A percentile compares a stretch with the other conserved stretches of the same genome.
These are phyloP conservation scores for Oxycera nigricornis DNA, from an alignment of 2,888 invertebrate genomes.

Conservation along the genomic window DNA sequence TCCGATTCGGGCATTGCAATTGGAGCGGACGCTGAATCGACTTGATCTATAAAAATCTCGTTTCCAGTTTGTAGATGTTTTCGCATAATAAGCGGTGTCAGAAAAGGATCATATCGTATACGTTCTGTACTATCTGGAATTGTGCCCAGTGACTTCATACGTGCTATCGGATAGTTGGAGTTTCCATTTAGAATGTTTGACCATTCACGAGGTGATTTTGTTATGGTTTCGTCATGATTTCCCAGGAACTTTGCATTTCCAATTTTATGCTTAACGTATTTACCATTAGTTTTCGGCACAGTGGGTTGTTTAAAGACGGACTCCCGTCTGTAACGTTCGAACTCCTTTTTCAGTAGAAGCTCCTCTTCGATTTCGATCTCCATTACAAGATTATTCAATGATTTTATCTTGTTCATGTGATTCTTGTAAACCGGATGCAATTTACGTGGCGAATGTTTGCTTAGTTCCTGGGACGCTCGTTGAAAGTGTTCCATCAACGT, in stretches of 20 bases:
- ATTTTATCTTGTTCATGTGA: slow-evolving; percentile 59
- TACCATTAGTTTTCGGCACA: slow-evolving; percentile 50
- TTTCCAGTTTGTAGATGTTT: slow-evolving; percentile 51
- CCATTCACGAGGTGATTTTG: slow-evolving; percentile 3
- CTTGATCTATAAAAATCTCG: slow-evolving; percentile 26
- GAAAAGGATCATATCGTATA: slow-evolving; percentile 58
- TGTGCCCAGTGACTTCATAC: slow-evolving; percentile 62
- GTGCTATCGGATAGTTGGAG: slow-evolving; percentile 58
- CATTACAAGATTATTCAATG: slow-evolving; percentile 58
- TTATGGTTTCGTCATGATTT: slow-evolving; percentile 54
- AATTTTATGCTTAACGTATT: slow-evolving; percentile 58
- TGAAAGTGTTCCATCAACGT: slow-evolving; percentile 60
- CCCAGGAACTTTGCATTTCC: slow-evolving; percentile 62
- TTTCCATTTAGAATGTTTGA: neutral
- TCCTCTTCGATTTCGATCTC: slow-evolving; percentile 56
- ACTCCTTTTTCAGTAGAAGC: slow-evolving; percentile 55
- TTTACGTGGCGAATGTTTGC: slow-evolving; percentile 59
- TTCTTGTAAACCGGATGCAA: slow-evolving; percentile 53
- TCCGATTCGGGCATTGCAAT: slow-evolving; percentile 37
- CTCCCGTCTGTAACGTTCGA: slow-evolving; percentile 53
- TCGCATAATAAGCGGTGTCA: slow-evolving; percentile 59
- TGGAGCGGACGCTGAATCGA: slow-evolving; percentile 9
- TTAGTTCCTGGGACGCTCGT: slow-evolving; percentile 58
- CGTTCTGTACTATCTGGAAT: slow-evolving; percentile 61
- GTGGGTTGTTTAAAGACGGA: slow-evolving; percentile 42